Base-by-base conservation (phyloP, 2,113 vertebrate genomes). In the Fregetta grallaria region DNA sequence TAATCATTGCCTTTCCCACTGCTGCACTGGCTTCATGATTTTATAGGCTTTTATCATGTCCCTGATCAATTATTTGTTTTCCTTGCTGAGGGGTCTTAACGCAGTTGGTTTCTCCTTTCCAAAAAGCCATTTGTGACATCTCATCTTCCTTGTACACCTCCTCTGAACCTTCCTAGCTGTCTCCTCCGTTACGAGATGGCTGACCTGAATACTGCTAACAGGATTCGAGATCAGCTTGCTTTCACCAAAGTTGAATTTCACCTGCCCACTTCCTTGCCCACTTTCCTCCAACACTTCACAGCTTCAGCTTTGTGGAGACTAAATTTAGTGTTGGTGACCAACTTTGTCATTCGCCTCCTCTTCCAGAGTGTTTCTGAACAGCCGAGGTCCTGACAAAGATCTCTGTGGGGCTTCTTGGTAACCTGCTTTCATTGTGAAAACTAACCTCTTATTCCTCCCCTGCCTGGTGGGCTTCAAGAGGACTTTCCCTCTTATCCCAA, bases 211-310 rank as follows among this genome's bases (percentile, higher is more conserved):
- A 80, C 32, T 5, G 4, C 91, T 92, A 65, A 67, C 53, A 52
- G 75, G 68, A 50, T 88, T 94, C 4, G 6, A 83, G 77, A 90
- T 85, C 9, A 2, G 36, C 94, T 68, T 49, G 81, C 81, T 76
- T 81, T 93, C 85, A 94, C 90, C 93, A 53, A 88, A 73, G 81
- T 30, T 79, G 70, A 30, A 22, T 95, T 95, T 91, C 96, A 96
- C 96, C 96, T 97, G 92, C 96, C 96, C 74, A 94, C 96, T 93
- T 91, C 62, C 66, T 91, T 96, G 92, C 93, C 73, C 10, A 5
- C 81, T 91, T 94, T 68, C 62, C 77, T 90, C 77, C 67, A 73
- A 84, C 62, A 70, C 49, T 93, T 96, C 40, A 7, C 93, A 96
- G 78, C 71, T 96, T 91, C 62, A 86, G 88, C 81, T 91, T n/a